Evolutionary conservation across 2,797 vertebrate genomes (phyloP).

Genomic region (Artibeus lituratus): DNA sequence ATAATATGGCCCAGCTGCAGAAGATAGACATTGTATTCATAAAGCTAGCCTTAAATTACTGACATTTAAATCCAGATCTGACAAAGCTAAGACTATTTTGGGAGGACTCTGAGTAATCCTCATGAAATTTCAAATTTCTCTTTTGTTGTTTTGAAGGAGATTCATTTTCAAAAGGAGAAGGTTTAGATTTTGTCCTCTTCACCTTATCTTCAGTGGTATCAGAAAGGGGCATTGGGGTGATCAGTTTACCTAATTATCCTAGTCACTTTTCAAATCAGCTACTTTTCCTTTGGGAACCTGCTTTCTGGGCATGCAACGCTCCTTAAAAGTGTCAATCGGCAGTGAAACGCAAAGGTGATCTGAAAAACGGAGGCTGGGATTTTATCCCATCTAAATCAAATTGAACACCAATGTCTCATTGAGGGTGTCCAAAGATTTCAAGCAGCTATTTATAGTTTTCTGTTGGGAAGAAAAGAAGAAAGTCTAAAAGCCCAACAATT

Average conservation of each 20-base stretch:
- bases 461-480: not conserved
- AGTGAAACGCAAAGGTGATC: conserved; percentile 57
- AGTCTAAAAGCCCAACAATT: conserved; percentile 4
- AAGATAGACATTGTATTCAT: conserved; percentile 72
- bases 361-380: conserved; percentile 49
- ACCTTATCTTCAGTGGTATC: conserved; percentile 41
- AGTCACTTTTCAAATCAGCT: conserved; percentile 44
- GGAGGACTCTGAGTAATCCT: conserved; percentile 67
- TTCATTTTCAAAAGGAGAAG: conserved; percentile 37
- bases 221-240: not conserved
- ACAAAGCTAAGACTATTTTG: conserved; percentile 73
- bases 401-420: not conserved
- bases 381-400: conserved; percentile 44
- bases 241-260: conserved; percentile 18
- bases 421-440: conserved; percentile 57
- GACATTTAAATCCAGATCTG: conserved; percentile 76
- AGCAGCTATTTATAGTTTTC: conserved; percentile 53
- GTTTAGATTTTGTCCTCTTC: conserved; percentile 1
- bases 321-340: not conserved
- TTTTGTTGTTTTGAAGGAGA: conserved; percentile 64
- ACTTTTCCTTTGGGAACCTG: conserved; percentile 15
- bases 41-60: conserved; percentile 75
- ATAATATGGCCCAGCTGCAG: conserved; percentile 77
- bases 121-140: conserved; percentile 74
- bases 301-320: not conserved